Percentiles rank a stretch among this genome's conserved stretches.
Evolutionary conservation across 2,113 vertebrate genomes (phyloP).

Genomic region (Calypte anna): DNA sequence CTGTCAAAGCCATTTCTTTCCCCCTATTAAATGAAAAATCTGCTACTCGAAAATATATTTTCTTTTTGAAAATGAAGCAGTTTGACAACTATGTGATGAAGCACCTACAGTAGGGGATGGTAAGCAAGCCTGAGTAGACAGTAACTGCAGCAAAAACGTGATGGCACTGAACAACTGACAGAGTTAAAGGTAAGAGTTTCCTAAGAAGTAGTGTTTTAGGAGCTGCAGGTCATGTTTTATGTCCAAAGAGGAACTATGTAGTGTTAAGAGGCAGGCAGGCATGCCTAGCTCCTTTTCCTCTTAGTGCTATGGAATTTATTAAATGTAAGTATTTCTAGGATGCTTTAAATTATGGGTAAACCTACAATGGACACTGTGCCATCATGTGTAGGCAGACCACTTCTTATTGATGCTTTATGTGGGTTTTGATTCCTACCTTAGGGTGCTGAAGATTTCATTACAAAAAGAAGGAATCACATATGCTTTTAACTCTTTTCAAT

Average conservation of each 20-base stretch:
- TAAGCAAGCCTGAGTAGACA: neutral
- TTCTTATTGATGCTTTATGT: neutral
- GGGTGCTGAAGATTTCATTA: neutral
- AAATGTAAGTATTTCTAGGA: neutral
- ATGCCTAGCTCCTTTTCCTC: neutral
- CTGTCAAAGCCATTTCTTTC: neutral
- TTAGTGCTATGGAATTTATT: neutral
- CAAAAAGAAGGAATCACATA: neutral
- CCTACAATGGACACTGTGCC: neutral
- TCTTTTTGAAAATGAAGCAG: neutral
- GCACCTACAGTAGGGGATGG: neutral
- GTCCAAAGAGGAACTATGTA: neutral
- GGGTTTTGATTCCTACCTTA: neutral
- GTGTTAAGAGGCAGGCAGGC: neutral
- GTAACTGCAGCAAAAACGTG: neutral
- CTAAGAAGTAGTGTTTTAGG: neutral
- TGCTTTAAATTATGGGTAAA: neutral
- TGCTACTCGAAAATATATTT: neutral
- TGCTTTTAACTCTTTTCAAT: neutral
- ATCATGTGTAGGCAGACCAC: neutral
- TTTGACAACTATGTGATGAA: neutral
- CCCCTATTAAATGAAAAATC: neutral
- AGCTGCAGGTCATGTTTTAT: neutral
- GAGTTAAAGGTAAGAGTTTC: neutral
- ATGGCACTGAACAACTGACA: neutral